phyloP scores from a whole-genome alignment of 2,113 vertebrate species.

The Isichthys henryi region DNA sequence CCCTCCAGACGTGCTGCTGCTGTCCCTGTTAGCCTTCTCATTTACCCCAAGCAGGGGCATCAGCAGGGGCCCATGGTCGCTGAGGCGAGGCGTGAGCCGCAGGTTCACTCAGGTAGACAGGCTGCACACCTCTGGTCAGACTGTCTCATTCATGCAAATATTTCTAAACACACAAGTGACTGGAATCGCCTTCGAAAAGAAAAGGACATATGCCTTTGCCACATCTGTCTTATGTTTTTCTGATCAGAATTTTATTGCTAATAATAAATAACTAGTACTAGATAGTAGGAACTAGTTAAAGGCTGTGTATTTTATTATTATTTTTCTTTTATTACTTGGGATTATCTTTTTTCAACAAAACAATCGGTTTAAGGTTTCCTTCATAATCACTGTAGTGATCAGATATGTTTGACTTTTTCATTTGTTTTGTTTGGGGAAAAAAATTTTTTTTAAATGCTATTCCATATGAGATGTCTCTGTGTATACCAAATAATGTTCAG shows the following conservation, averaged over 20 bases:
- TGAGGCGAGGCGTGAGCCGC: neutral
- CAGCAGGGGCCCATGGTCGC: neutral
- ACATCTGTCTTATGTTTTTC: neutral
- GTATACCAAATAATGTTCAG: conserved; percentile 5
- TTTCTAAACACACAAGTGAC: neutral
- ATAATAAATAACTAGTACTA: neutral
- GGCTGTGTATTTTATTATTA: neutral
- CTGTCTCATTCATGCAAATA: neutral
- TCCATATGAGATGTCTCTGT: neutral
- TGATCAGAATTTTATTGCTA: neutral
- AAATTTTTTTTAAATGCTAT: too few relatives aligned
- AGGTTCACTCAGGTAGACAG: neutral
- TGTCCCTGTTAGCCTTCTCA: neutral
- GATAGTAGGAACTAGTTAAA: neutral
- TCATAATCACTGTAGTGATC: neutral
- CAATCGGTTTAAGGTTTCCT: neutral
- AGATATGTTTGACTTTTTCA: neutral
- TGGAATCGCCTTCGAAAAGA: neutral
- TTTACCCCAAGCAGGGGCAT: neutral
- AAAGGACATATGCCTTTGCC: neutral
- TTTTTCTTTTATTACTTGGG: neutral
- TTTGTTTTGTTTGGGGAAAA: neutral
- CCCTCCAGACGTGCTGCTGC: neutral
- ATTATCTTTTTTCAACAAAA: neutral
- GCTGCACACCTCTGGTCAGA: neutral